Base-by-base conservation (phyloP, 2,113 vertebrate genomes). In the Plecturocebus donacophilus region DNA sequence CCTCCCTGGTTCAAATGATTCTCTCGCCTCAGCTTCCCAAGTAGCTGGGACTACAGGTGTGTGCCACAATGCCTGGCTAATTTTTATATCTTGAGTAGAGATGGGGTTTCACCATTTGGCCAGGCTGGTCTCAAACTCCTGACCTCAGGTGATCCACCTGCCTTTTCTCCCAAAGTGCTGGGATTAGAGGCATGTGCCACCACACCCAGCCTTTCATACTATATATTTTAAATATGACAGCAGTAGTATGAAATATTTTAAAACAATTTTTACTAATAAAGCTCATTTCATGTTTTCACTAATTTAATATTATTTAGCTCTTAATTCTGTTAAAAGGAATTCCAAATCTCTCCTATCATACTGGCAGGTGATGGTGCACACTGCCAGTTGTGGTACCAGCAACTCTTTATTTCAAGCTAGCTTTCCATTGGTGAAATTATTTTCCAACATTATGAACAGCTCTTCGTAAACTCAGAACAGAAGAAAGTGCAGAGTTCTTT, bases 191-290 rank as follows among this genome's bases (percentile, higher is more conserved):
- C 61, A 6, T 32, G 61, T 30, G 61, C 61, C 27, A 64, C 11
- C 27, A 30, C 5, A 13, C 27, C 12, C 2, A 13, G 27, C 61
- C 27, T 64, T 64, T 64, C 88, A 38, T 96, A 82, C 32, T 80
- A 2, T 32, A 35, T 93, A 68, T 80, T 89, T 92, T 86, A 96
- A 75, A 52, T 77, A 87, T 80, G 52, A 75, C 35, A 93, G 14
- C 21, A 73, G n/a, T 90, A 94, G 40, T 79, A 20, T 90, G 45
- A 82, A 86, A 86, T 94, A 42, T 87, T 97, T 92, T 94, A 64
- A 91, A 96, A 85, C 25, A 71, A 17, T 42, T 21, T 83, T 21
- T 88, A 56, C 58, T 91, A 80, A 49, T 95, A 73, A 93, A 91
- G 11, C 35, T 68, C 23, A 49, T 76, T 93, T 82, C 23, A n/a